phyloP scores from a whole-genome alignment of 2,888 invertebrate species.

The Calephelis perditalis region DNA sequence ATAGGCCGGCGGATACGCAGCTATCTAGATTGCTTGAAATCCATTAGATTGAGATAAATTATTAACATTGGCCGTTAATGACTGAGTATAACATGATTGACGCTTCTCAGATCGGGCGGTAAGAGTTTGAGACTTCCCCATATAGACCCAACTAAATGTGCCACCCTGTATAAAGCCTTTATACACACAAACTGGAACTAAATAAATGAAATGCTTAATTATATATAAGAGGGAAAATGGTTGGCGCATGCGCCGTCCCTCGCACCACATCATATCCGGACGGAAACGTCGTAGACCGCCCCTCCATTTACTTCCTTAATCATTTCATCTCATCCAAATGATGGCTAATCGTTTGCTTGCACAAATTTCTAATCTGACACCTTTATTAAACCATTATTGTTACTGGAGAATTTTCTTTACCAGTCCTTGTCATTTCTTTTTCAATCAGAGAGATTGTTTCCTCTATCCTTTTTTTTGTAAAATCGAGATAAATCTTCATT shows the following conservation, averaged over 20 bases:
- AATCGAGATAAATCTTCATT: no score
- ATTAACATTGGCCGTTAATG: no score
- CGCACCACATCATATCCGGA: constrained; percentile 39
- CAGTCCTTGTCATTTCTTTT: background rate
- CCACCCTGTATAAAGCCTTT: background rate
- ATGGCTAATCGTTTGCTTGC: constrained; percentile 17
- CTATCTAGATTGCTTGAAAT: no score
- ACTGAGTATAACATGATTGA: no score
- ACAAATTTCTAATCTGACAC: constrained; percentile 14
- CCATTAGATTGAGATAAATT: no score
- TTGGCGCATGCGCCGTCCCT: constrained; percentile 15
- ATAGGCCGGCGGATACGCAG: no score
- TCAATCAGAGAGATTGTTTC: background rate
- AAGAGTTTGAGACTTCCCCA: no score
- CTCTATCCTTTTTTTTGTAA: background rate
- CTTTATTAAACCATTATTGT: constrained; percentile 2
- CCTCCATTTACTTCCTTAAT: constrained; percentile 17
- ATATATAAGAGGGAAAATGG: constrained; percentile 16
- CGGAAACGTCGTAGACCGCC: constrained; percentile 44
- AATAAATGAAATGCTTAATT: constrained; percentile 6
- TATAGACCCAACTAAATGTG: no score
- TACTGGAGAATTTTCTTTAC: background rate
- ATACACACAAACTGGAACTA: background rate
- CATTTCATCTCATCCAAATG: constrained; percentile 17
- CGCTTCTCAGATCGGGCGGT: no score